Evolutionary conservation across 2,797 vertebrate species (phyloP).

Genomic region (Anabacerthia variegaticeps): DNA sequence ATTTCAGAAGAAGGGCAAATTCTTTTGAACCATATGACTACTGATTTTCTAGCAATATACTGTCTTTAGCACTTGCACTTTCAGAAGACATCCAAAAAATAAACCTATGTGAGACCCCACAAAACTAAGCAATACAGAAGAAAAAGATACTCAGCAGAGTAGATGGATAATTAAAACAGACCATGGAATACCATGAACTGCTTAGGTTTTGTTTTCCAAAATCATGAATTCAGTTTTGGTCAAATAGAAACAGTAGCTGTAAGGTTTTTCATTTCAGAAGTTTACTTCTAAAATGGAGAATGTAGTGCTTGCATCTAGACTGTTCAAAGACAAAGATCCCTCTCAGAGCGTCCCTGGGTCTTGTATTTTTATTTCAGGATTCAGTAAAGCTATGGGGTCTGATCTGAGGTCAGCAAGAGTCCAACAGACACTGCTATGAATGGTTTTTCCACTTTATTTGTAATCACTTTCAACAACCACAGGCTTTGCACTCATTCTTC

Average conservation of each 20-base stretch:
- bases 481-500: background rate
- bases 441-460: background rate
- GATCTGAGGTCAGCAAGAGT: background rate
- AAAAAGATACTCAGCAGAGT: background rate
- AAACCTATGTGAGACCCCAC: background rate
- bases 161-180: background rate
- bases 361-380: background rate
- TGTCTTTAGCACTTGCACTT: background rate
- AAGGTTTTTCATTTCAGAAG: background rate
- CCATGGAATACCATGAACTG: background rate
- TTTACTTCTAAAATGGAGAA: background rate
- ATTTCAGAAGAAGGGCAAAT: background rate
- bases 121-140: background rate
- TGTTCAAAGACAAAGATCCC: background rate
- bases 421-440: background rate
- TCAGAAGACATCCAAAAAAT: background rate
- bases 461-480: background rate
- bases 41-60: background rate
- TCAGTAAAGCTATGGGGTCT: background rate
- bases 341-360: background rate
- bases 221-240: background rate
- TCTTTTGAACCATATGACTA: background rate
- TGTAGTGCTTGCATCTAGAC: background rate
- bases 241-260: background rate
- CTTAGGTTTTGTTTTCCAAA: background rate